phyloP scores from a whole-genome alignment of 2,888 invertebrate species.

The Linnaemya tessellans region DNA sequence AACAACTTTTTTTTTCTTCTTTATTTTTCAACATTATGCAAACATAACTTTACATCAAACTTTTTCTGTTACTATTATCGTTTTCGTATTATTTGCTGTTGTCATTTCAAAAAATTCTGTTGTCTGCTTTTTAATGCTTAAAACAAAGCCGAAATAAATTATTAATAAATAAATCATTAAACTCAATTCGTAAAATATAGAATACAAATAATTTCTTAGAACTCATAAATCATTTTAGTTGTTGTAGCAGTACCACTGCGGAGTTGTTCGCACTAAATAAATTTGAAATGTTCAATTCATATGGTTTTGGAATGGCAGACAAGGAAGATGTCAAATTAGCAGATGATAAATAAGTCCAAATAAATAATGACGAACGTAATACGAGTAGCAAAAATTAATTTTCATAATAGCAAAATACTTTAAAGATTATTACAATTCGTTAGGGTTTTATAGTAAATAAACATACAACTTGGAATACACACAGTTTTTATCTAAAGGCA shows the following conservation, averaged over 20 bases:
- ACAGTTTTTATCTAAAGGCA: too few relatives aligned
- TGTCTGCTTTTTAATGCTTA: slow-evolving; percentile 3
- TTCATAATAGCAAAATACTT: background rate
- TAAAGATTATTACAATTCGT: background rate
- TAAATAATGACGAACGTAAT: slow-evolving; percentile 11
- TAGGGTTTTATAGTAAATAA: background rate
- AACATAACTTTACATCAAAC: slow-evolving; percentile 64
- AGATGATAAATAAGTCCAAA: slow-evolving; percentile 56
- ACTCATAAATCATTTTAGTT: slow-evolving; percentile 51
- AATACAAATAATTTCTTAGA: slow-evolving; percentile 47
- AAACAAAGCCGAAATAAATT: slow-evolving; percentile 14
- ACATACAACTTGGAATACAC: too few relatives aligned
- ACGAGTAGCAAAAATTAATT: background rate
- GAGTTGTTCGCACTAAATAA: background rate
- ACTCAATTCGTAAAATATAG: slow-evolving; percentile 28
- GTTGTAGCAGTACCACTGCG: slow-evolving; percentile 7
- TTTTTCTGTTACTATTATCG: slow-evolving; percentile 53
- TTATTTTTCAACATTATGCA: slow-evolving; percentile 52
- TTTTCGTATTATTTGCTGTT: slow-evolving; percentile 27
- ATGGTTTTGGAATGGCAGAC: slow-evolving; percentile 25
- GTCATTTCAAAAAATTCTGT: background rate
- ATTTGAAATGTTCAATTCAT: background rate
- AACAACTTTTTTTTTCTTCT: slow-evolving; percentile 1
- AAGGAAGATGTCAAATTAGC: slow-evolving; percentile 60
- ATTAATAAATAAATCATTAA: slow-evolving; percentile 56